Evolutionary conservation across 2,797 vertebrate species (phyloP).

Genomic region (Sylvilagus floridanus): DNA sequence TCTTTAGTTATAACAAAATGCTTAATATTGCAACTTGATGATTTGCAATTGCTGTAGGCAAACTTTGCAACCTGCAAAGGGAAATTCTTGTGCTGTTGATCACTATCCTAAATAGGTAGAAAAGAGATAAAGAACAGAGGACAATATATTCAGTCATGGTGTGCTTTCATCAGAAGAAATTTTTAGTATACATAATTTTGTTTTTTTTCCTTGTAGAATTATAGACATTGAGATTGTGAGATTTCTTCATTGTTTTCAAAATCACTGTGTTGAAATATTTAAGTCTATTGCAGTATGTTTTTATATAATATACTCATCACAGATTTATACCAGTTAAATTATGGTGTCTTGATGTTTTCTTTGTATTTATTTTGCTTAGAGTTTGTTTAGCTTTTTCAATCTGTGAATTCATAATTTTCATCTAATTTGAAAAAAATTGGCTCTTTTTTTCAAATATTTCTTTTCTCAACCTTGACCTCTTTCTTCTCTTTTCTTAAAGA

Average conservation of each 20-base stretch:
- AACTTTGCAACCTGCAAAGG: background rate
- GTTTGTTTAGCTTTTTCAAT: background rate
- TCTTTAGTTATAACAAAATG: background rate
- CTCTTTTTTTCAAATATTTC: background rate
- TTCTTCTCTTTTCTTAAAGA: too few species aligned
- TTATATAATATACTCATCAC: background rate
- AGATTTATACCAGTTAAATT: background rate
- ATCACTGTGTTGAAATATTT: background rate
- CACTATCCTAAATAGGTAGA: background rate
- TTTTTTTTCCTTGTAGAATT: background rate
- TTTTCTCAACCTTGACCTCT: background rate
- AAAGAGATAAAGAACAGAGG: background rate
- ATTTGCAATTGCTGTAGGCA: background rate
- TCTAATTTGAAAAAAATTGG: background rate
- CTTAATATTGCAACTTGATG: background rate
- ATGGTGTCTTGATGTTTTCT: background rate
- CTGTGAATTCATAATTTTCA: background rate
- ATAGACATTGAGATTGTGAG: background rate
- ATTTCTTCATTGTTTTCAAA: background rate
- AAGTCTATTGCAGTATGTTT: background rate
- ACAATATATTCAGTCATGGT: background rate
- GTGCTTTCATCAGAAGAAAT: background rate
- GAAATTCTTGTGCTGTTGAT: background rate
- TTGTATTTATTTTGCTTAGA: background rate
- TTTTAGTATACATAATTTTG: background rate